These are phyloP conservation scores for Zoanthus sansibaricus DNA, from an alignment of 92 coral and sea anemone genomes.

Conservation along the genomic window DNA sequence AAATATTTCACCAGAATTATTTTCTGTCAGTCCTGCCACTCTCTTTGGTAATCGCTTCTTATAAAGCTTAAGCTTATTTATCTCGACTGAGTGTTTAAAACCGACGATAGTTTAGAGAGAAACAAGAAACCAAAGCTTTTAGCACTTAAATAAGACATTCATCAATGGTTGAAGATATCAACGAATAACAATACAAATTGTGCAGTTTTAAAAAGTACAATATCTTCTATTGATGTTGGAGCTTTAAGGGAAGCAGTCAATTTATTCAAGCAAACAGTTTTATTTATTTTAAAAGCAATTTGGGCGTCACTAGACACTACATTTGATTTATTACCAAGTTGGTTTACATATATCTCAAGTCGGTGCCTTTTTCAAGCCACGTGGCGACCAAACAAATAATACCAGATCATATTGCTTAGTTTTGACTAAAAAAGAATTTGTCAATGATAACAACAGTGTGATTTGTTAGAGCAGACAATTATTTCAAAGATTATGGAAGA, in stretches of 20 bases:
- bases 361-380: conserved; percentile 20
- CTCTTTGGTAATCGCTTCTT: background rate
- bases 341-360: background rate
- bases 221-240: conserved; percentile 27
- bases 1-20: background rate
- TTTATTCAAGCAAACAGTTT: conserved; percentile 15
- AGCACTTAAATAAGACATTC: background rate
- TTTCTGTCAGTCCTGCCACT: background rate
- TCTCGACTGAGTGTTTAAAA: background rate
- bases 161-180: too few species aligned
- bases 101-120: background rate
- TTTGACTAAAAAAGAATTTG: conserved; percentile 9
- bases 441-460: background rate
- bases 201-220: background rate
- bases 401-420: background rate
- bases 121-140: background rate
- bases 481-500: background rate
- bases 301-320: background rate
- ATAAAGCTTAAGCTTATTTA: background rate
- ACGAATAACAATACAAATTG: background rate
- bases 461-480: background rate
- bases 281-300: conserved; percentile 24
- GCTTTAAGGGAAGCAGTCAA: conserved; percentile 24
- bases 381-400: background rate
- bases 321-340: conserved; percentile 27